A percentile compares a stretch with the other conserved stretches of the same genome.
Conservation (phyloP, 1,140 invertebrate species). For the Zaprionus ghesquierei region DNA sequence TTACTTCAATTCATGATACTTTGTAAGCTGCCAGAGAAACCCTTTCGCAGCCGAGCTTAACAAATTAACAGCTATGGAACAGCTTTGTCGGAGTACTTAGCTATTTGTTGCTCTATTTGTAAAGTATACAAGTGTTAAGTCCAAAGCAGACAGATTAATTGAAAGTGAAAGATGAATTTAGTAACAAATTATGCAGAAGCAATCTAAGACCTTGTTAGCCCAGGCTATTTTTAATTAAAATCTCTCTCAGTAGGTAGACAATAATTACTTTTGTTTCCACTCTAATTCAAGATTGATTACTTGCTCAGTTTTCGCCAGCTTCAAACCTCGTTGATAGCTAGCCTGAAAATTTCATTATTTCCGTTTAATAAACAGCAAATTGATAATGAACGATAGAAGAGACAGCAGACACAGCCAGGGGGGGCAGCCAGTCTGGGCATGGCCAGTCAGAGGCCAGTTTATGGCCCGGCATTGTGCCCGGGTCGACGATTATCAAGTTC, state of each 20-base stretch:
- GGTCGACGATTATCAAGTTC: constrained; percentile 54
- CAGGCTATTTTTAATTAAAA: neutral
- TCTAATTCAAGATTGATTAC: constrained; percentile 3
- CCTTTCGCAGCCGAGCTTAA: neutral
- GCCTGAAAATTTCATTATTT: constrained; percentile 19
- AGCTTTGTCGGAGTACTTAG: neutral
- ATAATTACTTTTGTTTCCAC: neutral
- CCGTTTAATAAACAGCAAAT: constrained; percentile 32
- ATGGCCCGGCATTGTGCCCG: neutral
- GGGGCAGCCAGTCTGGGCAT: neutral
- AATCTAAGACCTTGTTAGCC: neutral
- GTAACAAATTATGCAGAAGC: neutral
- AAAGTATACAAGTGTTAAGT: neutral
- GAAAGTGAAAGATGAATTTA: neutral
- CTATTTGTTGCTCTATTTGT: neutral
- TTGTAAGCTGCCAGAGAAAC: neutral
- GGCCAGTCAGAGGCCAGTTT: neutral
- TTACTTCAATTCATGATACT: neutral
- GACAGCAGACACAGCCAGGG: neutral
- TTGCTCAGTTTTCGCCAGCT: neutral
- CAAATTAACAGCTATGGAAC: neutral
- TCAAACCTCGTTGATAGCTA: neutral
- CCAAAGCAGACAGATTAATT: neutral
- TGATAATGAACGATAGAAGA: constrained; percentile 20
- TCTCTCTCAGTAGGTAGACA: neutral